phyloP scores from a whole-genome alignment of 2,113 vertebrate genomes.

The Equus przewalskii region DNA sequence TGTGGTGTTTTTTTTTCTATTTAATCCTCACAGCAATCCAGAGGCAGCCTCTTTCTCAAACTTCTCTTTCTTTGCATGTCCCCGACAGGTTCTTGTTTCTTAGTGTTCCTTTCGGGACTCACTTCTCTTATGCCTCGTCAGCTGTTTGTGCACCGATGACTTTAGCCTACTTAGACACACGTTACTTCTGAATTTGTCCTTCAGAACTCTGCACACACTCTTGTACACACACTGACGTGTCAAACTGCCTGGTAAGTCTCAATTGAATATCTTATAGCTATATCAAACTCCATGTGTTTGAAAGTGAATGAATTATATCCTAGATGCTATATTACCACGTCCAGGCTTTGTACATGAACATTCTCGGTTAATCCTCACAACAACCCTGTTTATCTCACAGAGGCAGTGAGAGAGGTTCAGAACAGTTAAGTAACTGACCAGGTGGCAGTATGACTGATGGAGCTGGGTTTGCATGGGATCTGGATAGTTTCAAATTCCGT shows the following conservation, averaged over 20 bases:
- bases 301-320: not conserved
- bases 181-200: constrained; percentile 34
- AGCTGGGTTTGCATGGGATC: not conserved
- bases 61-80: not conserved
- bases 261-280: not conserved
- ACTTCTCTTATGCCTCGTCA: not conserved
- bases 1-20: not conserved
- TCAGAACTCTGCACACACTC: not conserved
- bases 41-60: not conserved
- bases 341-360: not conserved
- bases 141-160: not conserved
- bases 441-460: not conserved
- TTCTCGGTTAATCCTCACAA: not conserved
- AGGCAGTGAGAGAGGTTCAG: not conserved
- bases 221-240: not conserved
- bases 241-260: not conserved
- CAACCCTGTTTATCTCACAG: not conserved
- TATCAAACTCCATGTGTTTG: not conserved
- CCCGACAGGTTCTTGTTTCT: not conserved
- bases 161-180: not conserved
- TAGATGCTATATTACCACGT: not conserved
- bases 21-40: constrained; percentile 7
- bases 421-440: constrained; percentile 37
- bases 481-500: not conserved
- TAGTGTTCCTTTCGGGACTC: not conserved